Percentiles rank a stretch among this genome's conserved stretches.
Conservation (phyloP, 2,113 vertebrate genomes). For the Xenus cinereus region DNA sequence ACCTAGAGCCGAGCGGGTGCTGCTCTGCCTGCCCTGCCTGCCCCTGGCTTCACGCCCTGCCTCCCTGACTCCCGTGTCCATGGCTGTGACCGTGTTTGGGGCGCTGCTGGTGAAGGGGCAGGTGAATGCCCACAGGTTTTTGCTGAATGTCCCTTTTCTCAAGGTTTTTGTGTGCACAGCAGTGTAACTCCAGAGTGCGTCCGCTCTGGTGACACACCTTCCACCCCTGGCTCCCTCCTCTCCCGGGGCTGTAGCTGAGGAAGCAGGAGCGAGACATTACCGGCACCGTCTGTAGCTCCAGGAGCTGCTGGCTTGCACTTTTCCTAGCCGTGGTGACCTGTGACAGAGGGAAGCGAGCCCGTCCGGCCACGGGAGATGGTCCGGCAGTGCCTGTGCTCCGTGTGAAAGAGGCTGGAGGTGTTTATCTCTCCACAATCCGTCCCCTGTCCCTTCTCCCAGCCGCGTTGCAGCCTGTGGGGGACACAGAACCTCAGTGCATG, state of each 20-base stretch:
- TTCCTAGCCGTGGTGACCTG: background rate
- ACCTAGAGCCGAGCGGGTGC: fast-evolving
- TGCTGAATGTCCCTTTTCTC: background rate
- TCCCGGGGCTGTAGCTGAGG: background rate
- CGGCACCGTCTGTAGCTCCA: background rate
- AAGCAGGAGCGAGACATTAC: background rate
- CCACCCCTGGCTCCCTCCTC: background rate
- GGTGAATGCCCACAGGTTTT: background rate
- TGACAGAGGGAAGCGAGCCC: background rate
- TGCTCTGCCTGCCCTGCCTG: background rate
- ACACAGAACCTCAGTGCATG: too few relatives aligned
- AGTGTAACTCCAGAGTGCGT: background rate
- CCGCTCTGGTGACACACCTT: too few relatives aligned
- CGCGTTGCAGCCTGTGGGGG: background rate
- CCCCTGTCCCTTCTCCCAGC: background rate
- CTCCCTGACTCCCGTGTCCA: too few relatives aligned
- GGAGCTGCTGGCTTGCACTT: background rate
- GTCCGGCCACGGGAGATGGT: fast-evolving
- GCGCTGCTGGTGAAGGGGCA: fast-evolving
- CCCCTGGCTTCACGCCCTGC: fast-evolving
- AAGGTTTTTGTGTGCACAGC: background rate
- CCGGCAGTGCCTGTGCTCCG: too few relatives aligned
- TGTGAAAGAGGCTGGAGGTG: background rate
- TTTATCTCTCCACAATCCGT: background rate
- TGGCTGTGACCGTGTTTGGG: fast-evolving